Evolutionary conservation across 2,113 vertebrate genomes (phyloP), one percentile per base, ranked within the genome.

Genomic region (Chascanopsetta lugubris): DNA sequence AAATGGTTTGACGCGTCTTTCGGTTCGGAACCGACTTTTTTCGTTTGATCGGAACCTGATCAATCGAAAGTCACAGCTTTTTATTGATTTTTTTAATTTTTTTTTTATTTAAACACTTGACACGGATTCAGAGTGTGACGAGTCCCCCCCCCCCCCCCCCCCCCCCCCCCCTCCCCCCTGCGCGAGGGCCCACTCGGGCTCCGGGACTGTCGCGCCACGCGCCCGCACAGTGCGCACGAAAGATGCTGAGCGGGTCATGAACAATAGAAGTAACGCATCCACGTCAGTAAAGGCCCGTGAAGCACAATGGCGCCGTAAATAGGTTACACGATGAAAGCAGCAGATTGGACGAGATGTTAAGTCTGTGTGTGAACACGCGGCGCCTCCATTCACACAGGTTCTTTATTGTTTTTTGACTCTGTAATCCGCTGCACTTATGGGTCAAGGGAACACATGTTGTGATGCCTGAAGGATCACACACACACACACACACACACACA

Each of bases 381-480:
- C 63, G 34, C 43, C 57, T 83, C 53, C 30, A 67, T 82, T 87
- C 88, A 80, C 86, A 89, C 85, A 74, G 72, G 36, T 58, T 69
- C 70, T 77, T 65, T 79, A 62, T 80, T 86, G 87, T 82, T 87
- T 84, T 80, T 80, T 85, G 72, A 90, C 74, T 87, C 75, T 61
- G 10, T 89, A 88, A 90, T 89, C 85, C 80, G n/a, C 78, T 53
- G 36, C 49, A 81, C 3, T 77, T 84, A 77, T 72, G 76, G 87
- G 84, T 88, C 89, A 89, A 66, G 46, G 57, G 64, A 83, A 78
- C 84, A 83, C 72, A 80, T 84, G 84, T 69, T 68, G 12, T 21
- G 57, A 21, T 48, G 50, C 20, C 30, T 47, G 59, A 60, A 59
- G 58, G 60, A 45, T 57, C 49, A 61, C 6, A 65, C n/a, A 64